Evolutionary conservation across 2,888 invertebrate species (phyloP).

Genomic region (Linyphia triangularis): DNA sequence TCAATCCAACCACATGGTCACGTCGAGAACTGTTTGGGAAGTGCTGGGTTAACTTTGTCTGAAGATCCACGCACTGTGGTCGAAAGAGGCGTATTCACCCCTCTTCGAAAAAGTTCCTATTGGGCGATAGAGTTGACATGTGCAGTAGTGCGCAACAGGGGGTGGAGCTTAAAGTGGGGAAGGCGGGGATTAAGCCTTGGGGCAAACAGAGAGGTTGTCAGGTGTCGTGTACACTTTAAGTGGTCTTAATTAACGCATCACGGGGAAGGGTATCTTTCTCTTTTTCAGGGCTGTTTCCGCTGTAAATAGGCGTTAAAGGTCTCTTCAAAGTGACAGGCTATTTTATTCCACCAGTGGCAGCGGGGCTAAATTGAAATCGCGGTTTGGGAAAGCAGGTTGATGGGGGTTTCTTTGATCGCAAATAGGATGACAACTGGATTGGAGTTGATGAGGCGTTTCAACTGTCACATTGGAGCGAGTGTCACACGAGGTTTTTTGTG

Average conservation of each 20-base stretch:
- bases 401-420: not conserved
- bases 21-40: constrained; percentile 10
- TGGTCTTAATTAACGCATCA: constrained; percentile 68
- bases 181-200: constrained; percentile 13
- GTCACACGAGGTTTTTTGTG: constrained; percentile 21
- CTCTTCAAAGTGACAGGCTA: constrained; percentile 48
- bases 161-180: not conserved
- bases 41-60: constrained; percentile 21
- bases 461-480: not conserved
- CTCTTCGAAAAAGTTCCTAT: constrained; percentile 8
- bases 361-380: constrained; percentile 28
- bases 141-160: constrained; percentile 34
- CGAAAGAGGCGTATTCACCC: constrained; percentile 19
- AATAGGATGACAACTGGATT: constrained; percentile 19
- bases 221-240: constrained; percentile 64
- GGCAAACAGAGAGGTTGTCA: constrained; percentile 52
- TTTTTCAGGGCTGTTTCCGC: constrained; percentile 29
- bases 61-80: not conserved
- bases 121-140: constrained; percentile 9
- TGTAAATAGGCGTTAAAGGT: constrained; percentile 31
- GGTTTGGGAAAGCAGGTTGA: constrained; percentile 7
- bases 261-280: constrained; percentile 10
- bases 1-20: not conserved
- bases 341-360: constrained; percentile 31
- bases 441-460: constrained; percentile 32